A percentile compares a stretch with the other conserved stretches of the same genome.
Evolutionary conservation across 2,888 invertebrate genomes (phyloP).

Genomic region (Drosophila falleni): DNA sequence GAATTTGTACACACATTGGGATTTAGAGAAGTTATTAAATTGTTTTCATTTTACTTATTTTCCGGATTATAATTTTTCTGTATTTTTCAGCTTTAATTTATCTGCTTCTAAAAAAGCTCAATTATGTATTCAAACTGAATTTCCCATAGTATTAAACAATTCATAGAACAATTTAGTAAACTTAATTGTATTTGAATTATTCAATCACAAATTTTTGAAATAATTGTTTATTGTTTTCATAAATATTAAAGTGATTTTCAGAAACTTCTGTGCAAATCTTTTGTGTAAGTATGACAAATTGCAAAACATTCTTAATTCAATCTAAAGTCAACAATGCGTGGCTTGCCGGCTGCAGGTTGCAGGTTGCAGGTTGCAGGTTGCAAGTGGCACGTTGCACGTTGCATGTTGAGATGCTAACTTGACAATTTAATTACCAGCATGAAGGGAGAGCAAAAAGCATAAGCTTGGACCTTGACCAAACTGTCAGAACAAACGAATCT

Average conservation of each 20-base stretch:
- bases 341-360: constrained; percentile 32
- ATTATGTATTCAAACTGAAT: background rate
- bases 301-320: constrained; percentile 59
- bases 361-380: constrained; percentile 26
- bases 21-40: too few relatives aligned
- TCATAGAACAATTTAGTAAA: background rate
- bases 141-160: background rate
- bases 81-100: too few relatives aligned
- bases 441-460: constrained; percentile 26
- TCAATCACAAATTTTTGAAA: background rate
- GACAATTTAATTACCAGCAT: constrained; percentile 76
- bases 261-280: constrained; percentile 26
- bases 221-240: constrained; percentile 19
- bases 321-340: constrained; percentile 71
- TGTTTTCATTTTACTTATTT: too few relatives aligned
- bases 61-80: too few relatives aligned
- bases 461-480: constrained; percentile 41
- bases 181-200: constrained; percentile 5
- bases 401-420: constrained; percentile 43
- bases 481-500: constrained; percentile 37
- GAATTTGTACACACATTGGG: background rate
- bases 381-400: constrained; percentile 19
- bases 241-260: constrained; percentile 30
- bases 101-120: background rate
- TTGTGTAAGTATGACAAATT: constrained; percentile 35